Percentiles rank a stretch among this genome's conserved stretches.
phyloP scores from a whole-genome alignment of 2,888 invertebrate species.

The Acronicta leporina region DNA sequence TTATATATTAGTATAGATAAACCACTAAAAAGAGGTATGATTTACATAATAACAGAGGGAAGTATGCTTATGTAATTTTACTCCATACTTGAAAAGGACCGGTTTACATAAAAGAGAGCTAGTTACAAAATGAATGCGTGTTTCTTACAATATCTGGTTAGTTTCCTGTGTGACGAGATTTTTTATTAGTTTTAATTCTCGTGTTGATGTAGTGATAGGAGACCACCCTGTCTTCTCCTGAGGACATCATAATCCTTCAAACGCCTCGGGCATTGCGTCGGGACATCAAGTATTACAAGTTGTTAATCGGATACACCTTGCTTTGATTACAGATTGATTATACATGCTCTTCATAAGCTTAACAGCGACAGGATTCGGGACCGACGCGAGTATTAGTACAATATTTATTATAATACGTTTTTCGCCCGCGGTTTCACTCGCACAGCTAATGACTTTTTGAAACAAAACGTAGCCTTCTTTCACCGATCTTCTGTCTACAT shows the following conservation, averaged over 20 bases:
- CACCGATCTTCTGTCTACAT: no score
- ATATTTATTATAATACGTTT: no score
- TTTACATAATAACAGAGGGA: slow-evolving; percentile 44
- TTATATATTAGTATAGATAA: no score
- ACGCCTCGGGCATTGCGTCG: slow-evolving; percentile 1
- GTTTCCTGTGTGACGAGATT: background rate
- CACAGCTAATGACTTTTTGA: no score
- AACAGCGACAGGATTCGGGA: background rate
- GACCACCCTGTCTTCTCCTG: slow-evolving; percentile 1
- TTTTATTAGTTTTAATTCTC: background rate
- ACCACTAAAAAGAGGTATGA: slow-evolving; percentile 12
- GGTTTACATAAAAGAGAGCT: slow-evolving; percentile 16
- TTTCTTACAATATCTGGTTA: slow-evolving; percentile 3
- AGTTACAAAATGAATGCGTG: slow-evolving; percentile 19
- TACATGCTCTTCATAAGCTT: background rate
- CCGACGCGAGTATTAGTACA: no score
- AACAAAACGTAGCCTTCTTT: no score
- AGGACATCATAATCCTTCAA: background rate
- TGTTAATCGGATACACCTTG: background rate
- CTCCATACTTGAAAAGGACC: slow-evolving; percentile 19
- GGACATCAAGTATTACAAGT: background rate
- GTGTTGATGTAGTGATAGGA: background rate
- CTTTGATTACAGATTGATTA: background rate
- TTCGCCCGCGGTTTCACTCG: no score
- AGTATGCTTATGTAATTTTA: slow-evolving; percentile 33